Base-by-base conservation (phyloP, 2,113 vertebrate species). In the Perognathus longimembris region DNA sequence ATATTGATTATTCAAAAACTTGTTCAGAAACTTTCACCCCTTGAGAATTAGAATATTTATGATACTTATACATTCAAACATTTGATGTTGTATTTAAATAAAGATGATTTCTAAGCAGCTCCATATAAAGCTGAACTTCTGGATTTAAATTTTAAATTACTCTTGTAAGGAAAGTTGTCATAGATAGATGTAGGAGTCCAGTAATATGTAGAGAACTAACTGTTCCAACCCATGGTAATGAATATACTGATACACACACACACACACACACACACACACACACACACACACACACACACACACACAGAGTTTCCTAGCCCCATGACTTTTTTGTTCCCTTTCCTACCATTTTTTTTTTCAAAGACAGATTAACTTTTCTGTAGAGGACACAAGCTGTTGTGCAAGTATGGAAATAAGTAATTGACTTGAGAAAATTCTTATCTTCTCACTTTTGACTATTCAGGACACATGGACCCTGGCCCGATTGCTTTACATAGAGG, bases 21-120 rank as follows among this genome's bases (percentile, higher is more conserved):
- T 95, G 77, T 30, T 92, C 95, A 87, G 71, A 76, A 89, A 81
- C 57, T 24, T 83, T 87, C 17, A 69, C 24, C 61, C 22, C 50
- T 12, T 24, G 36, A 77, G 74, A 90, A 77, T 66, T 34, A 80
- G 75, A 91, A 76, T n/a, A 73, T 77, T 79, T 90, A 38, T 26
- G 85, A 8, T 85, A 74, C 71, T 90, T 93, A 88, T 86, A 34
- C 21, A 89, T 95, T 92, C 45, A 30, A 81, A 30, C 21, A 93
- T 61, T 84, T 93, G 76, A 75, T 50, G 50, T 91, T 96, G 85
- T 73, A 89, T 91, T 90, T 74, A 95, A 95, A 91, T 76, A 83
- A 95, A 90, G 34, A 26, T 92, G 4, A 83, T 94, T 95, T 88
- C 38, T 78, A 95, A 95, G 64, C 66, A 91, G 45, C 28, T 59